Evolutionary conservation across 2,797 vertebrate species (phyloP).

Genomic region (Darevskia nairensis): DNA sequence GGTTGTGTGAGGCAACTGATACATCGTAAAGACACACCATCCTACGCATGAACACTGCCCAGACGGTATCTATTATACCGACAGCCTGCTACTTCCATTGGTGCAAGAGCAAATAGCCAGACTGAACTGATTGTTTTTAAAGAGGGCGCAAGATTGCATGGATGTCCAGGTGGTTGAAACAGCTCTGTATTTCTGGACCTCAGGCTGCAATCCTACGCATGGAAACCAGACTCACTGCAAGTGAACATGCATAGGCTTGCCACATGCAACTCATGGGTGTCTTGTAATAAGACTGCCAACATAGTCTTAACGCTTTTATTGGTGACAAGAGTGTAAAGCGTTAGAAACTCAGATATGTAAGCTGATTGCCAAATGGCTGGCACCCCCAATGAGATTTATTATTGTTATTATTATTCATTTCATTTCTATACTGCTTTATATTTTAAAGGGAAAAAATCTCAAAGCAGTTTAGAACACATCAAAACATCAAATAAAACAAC

Average conservation of each 20-base stretch:
- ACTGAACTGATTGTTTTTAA: background rate
- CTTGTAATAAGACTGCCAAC: background rate
- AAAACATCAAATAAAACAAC: too few relatives aligned
- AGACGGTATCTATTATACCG: background rate
- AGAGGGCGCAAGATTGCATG: background rate
- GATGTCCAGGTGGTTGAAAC: background rate
- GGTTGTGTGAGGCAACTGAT: background rate
- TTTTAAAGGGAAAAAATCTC: too few relatives aligned
- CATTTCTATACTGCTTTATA: too few relatives aligned
- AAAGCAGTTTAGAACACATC: too few relatives aligned
- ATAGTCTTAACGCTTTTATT: background rate
- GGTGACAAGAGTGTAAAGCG: background rate
- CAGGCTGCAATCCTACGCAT: background rate
- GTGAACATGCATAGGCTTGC: too few relatives aligned
- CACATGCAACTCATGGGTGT: background rate
- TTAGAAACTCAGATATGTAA: too few relatives aligned
- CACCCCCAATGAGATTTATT: too few relatives aligned
- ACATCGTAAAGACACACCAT: background rate
- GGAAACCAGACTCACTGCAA: background rate
- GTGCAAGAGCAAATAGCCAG: background rate
- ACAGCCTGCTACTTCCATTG: background rate
- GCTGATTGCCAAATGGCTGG: too few relatives aligned
- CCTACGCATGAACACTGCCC: slow-evolving; percentile 1
- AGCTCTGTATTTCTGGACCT: background rate
- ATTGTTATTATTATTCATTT: too few relatives aligned